These are phyloP conservation scores for Anhinga anhinga DNA, from an alignment of 2,113 vertebrate species.

Conservation along the genomic window DNA sequence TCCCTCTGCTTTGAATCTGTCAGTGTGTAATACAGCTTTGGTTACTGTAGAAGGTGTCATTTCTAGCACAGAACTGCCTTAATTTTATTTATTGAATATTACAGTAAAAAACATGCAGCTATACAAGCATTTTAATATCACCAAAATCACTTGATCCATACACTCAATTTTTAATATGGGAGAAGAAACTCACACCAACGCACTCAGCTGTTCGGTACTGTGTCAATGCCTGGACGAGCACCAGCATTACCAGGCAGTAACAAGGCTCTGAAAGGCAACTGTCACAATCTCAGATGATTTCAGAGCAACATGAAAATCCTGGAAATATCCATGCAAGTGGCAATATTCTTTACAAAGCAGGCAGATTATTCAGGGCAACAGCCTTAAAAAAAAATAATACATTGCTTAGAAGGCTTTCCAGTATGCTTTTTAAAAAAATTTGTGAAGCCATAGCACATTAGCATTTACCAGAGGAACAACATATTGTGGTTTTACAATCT, in stretches of 20 bases:
- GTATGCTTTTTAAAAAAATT: not conserved
- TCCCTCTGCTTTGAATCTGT: not conserved
- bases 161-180: not conserved
- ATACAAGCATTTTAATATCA: not conserved
- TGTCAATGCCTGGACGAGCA: not conserved
- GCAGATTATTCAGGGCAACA: not conserved
- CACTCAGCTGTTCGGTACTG: not conserved
- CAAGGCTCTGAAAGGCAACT: not conserved
- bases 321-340: not conserved
- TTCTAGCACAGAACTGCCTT: not conserved
- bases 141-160: not conserved
- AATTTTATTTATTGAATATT: not conserved
- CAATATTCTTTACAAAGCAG: not conserved
- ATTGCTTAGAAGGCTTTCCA: not conserved
- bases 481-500: not conserved
- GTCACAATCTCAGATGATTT: not conserved
- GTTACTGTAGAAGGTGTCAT: not conserved
- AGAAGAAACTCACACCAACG: not conserved
- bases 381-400: not conserved
- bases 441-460: not conserved
- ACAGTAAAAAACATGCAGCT: not conserved
- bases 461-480: not conserved
- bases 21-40: not conserved
- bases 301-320: conserved; percentile 24
- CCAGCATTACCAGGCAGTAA: not conserved